phyloP scores from a whole-genome alignment of 2,888 invertebrate genomes.

The Drosophila melanosoma region DNA sequence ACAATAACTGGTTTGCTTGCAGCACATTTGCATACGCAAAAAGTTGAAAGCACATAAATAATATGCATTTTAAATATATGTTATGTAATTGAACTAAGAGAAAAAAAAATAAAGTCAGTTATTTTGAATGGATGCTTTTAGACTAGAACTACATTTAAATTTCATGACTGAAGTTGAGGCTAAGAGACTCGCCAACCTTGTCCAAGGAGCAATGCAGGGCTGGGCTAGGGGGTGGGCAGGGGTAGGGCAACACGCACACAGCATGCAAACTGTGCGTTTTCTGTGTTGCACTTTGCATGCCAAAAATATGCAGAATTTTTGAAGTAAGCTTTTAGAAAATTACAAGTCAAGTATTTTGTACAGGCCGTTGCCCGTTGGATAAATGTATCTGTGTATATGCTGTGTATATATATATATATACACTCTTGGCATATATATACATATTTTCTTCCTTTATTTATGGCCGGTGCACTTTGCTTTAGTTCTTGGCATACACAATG shows the following conservation, averaged over 20 bases:
- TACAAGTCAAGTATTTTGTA: constrained; percentile 69
- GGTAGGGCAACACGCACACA: constrained; percentile 4
- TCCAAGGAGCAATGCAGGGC: neutral
- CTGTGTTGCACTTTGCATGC: constrained; percentile 65
- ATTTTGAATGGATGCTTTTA: neutral
- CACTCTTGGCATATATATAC: constrained; percentile 40
- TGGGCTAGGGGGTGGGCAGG: too few species aligned
- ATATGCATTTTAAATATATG: neutral
- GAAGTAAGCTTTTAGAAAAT: constrained; percentile 78
- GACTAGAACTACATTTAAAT: constrained; percentile 20
- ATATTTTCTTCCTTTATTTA: constrained; percentile 67
- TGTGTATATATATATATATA: constrained; percentile 43
- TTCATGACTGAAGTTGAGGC: constrained; percentile 18
- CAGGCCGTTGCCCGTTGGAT: constrained; percentile 21
- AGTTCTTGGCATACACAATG: constrained; percentile 77
- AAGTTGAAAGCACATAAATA: neutral
- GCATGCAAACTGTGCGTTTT: constrained; percentile 19
- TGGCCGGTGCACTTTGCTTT: constrained; percentile 65
- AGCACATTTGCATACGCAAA: neutral
- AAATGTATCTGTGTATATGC: constrained; percentile 4
- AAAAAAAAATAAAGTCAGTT: neutral
- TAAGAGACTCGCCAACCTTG: neutral
- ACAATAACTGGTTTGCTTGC: neutral
- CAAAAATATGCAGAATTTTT: constrained; percentile 71
- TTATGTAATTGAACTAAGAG: neutral